Conservation (phyloP, 2,888 invertebrate genomes). For the Antheraea assamensis region DNA sequence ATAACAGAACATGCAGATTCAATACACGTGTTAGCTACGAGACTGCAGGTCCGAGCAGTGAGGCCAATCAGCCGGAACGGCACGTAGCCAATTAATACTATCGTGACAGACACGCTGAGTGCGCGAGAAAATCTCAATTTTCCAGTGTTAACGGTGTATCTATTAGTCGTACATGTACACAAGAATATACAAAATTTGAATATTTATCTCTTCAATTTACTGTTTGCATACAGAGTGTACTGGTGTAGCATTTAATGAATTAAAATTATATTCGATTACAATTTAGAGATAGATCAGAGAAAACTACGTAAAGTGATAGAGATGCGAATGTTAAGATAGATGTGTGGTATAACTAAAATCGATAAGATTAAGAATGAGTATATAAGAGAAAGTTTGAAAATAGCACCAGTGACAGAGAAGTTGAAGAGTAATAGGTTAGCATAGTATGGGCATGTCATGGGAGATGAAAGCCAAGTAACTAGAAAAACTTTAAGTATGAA, state of each 20-base stretch:
- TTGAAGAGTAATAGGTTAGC: too few species aligned
- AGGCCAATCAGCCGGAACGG: conserved; percentile 58
- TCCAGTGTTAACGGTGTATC: conserved; percentile 43
- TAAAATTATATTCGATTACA: too few species aligned
- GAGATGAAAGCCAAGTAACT: too few species aligned
- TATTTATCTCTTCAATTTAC: conserved; percentile 2
- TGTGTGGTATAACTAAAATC: too few species aligned
- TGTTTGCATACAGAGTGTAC: neutral
- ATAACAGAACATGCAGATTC: conserved; percentile 53
- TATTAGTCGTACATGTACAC: conserved; percentile 11
- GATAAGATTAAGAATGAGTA: too few species aligned
- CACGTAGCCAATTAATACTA: conserved; percentile 57
- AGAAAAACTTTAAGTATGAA: too few species aligned
- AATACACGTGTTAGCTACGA: conserved; percentile 42
- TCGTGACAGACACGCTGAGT: conserved; percentile 50
- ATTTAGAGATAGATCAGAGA: too few species aligned
- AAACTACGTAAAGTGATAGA: too few species aligned
- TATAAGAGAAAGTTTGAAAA: too few species aligned
- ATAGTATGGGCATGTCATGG: too few species aligned
- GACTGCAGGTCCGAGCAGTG: conserved; percentile 47
- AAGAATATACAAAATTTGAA: conserved; percentile 5
- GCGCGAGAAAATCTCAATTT: conserved; percentile 46
- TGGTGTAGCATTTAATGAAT: neutral
- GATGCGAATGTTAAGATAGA: too few species aligned
- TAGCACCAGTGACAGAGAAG: too few species aligned